phyloP scores from a whole-genome alignment of 2,113 vertebrate genomes.

The Seriola quinqueradiata region DNA sequence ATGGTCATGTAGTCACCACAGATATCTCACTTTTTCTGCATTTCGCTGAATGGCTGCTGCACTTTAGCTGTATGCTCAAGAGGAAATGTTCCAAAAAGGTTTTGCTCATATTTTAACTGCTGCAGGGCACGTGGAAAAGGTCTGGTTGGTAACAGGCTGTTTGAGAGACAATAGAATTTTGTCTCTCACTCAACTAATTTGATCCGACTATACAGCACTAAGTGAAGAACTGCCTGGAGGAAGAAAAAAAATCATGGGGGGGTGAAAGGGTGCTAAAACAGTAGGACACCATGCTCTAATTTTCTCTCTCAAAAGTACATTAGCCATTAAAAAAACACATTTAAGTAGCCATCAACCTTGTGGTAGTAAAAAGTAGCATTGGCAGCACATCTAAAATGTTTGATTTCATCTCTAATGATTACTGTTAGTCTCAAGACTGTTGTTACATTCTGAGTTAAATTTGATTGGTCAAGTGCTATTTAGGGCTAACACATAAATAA shows the following conservation, averaged over 20 bases:
- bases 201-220: slow-evolving; percentile 25
- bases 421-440: background rate
- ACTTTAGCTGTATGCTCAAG: background rate
- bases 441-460: background rate
- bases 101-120: slow-evolving; percentile 19
- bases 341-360: background rate
- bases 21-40: slow-evolving; percentile 19
- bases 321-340: background rate
- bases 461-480: background rate
- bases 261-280: background rate
- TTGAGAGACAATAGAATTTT: slow-evolving; percentile 30
- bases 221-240: slow-evolving; percentile 18
- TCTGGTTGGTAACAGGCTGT: slow-evolving; percentile 14
- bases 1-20: background rate
- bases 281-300: background rate
- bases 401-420: slow-evolving; percentile 14
- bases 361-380: background rate
- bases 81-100: slow-evolving; percentile 8
- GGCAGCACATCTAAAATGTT: slow-evolving; percentile 10
- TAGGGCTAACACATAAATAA: background rate
- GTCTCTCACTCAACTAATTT: slow-evolving; percentile 35
- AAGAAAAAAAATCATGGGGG: slow-evolving; percentile 4
- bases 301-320: slow-evolving; percentile 3
- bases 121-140: slow-evolving; percentile 1
- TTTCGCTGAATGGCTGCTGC: slow-evolving; percentile 7